Base-by-base conservation (phyloP, 2,113 vertebrate genomes). In the Tyto alba region DNA sequence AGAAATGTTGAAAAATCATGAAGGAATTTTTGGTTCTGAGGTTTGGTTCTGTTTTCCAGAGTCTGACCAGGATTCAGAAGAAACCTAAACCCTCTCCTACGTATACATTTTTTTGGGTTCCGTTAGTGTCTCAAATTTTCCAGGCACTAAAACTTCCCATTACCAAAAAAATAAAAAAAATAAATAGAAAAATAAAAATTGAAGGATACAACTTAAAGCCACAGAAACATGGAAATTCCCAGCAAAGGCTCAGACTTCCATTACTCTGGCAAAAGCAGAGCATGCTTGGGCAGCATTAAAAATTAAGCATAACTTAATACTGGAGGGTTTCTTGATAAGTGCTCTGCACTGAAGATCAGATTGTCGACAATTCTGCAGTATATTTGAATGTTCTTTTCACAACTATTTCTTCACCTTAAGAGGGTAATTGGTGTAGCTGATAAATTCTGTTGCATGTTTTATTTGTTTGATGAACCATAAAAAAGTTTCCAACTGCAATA, bases 21-120 rank as follows among this genome's bases (percentile, higher is more conserved):
- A 85, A 92, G 91, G 89, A 91, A 95, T 95, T 94, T 96, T 93
- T 95, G 94, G 89, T 97, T 97, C 95, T 96, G 96, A 96, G 96
- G 95, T 97, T 96, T 97, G 96, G 66, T 96, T 94, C 92, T 94
- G 53, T 93, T 96, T 96, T 95, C 89, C 95, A 93, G 83, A 87
- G 50, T 73, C 91, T 94, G 94, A 94, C 81, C 67, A 89, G 94
- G 62, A 95, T 57, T 89, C 84, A 76, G 62, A 94, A 92, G 89
- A 95, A 95, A 92, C 20, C 71, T 74, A 95, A 95, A 85, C 45
- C 67, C 71, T 82, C 59, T 91, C 20, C 81, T 85, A 57, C 63
- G 62, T 92, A 94, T 87, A 94, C 73, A 81, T 89, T 95, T 93
- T 95, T 94, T 34, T 11, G 57, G 69, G 59, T 85, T 89, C 78